Percentiles rank a stretch among this genome's conserved stretches.
Evolutionary conservation across 2,888 invertebrate genomes (phyloP).

Genomic region (Diogma glabrata): DNA sequence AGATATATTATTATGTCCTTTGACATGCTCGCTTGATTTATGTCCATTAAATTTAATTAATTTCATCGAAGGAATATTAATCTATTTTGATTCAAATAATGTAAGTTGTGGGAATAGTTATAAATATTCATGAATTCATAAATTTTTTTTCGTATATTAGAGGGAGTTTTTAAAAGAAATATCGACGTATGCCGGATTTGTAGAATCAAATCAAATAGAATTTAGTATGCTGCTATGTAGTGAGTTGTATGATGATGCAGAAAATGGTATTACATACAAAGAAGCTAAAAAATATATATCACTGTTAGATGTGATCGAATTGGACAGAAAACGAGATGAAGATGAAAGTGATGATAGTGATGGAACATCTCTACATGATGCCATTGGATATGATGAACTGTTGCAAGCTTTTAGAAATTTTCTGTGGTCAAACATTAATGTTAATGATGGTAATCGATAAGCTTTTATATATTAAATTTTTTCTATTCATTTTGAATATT

Average conservation of each 20-base stretch:
- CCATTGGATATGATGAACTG: slow-evolving; percentile 23
- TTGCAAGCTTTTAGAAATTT: slow-evolving; percentile 21
- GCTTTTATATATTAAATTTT: too few relatives aligned
- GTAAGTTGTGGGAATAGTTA: too few relatives aligned
- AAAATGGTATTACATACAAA: slow-evolving; percentile 24
- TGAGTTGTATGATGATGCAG: slow-evolving; percentile 21
- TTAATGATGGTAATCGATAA: slow-evolving; percentile 3
- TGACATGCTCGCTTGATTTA: slow-evolving; percentile 17
- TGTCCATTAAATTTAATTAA: slow-evolving; percentile 20
- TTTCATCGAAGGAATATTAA: slow-evolving; percentile 21
- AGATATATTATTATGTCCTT: slow-evolving; percentile 21
- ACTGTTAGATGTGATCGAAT: slow-evolving; percentile 23
- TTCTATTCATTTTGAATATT: not conserved
- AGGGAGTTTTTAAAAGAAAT: slow-evolving; percentile 21
- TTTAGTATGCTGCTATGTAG: slow-evolving; percentile 23
- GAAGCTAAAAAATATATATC: slow-evolving; percentile 23
- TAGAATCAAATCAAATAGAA: slow-evolving; percentile 22
- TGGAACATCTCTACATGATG: slow-evolving; percentile 21
- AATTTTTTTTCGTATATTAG: slow-evolving; percentile 10
- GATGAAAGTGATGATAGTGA: slow-evolving; percentile 17
- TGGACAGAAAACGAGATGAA: slow-evolving; percentile 21
- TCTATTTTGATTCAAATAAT: slow-evolving; percentile 24
- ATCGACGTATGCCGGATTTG: slow-evolving; percentile 22
- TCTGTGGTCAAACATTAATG: slow-evolving; percentile 23
- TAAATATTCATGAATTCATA: not conserved